Evolutionary conservation across 2,888 invertebrate species (phyloP).

Genomic region (Drosophila prolongata): DNA sequence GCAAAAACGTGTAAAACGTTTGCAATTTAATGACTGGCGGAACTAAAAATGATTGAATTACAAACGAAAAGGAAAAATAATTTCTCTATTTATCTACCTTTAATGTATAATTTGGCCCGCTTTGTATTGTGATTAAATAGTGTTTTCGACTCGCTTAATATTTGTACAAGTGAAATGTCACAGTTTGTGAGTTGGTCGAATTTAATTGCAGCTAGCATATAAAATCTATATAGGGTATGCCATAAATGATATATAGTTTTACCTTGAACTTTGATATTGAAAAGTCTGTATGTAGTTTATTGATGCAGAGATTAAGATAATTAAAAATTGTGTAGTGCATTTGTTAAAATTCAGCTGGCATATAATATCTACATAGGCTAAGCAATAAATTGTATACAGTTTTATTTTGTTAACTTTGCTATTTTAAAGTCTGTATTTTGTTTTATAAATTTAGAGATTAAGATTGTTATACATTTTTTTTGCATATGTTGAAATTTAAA

Average conservation of each 20-base stretch:
- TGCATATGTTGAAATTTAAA: no score
- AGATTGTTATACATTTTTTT: no score
- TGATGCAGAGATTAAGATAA: no score
- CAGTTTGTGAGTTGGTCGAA: background rate
- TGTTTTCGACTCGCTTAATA: background rate
- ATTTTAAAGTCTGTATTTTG: no score
- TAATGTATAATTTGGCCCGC: background rate
- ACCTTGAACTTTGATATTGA: background rate
- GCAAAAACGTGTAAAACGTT: conserved; percentile 2
- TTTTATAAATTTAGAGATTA: no score
- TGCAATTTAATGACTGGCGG: background rate
- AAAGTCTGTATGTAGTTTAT: no score
- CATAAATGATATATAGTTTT: background rate
- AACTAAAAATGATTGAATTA: background rate
- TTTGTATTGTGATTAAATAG: background rate
- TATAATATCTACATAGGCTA: no score
- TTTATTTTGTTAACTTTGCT: no score
- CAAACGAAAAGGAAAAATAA: background rate
- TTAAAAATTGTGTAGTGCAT: no score
- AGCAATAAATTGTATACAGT: no score
- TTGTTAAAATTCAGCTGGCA: no score
- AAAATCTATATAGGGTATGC: background rate
- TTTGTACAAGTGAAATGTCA: conserved; percentile 11
- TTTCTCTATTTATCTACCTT: background rate
- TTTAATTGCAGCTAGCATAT: conserved; percentile 6